A percentile compares a stretch with the other conserved stretches of the same genome.
Evolutionary conservation across 2,888 invertebrate genomes (phyloP).

Genomic region (Ectemnius cavifrons): DNA sequence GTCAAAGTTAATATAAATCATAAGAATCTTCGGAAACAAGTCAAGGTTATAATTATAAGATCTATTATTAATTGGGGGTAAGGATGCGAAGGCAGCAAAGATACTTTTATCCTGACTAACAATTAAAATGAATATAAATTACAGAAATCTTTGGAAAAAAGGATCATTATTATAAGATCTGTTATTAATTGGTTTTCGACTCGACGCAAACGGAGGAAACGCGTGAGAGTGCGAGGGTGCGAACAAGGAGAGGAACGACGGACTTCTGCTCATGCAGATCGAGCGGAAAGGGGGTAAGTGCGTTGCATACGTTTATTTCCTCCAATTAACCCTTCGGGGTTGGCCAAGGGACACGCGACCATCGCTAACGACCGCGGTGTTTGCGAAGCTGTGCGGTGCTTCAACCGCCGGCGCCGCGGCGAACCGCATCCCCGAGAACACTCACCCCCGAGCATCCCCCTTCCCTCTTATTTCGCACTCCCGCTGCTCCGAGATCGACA

Average conservation of each 20-base stretch:
- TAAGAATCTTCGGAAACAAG: too few species aligned
- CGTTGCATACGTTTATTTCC: conserved; percentile 64
- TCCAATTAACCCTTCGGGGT: conserved; percentile 76
- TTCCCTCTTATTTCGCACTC: not conserved
- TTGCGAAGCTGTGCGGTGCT: conserved; percentile 49
- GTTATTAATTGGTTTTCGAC: too few species aligned
- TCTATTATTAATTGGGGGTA: too few species aligned
- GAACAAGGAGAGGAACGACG: conserved; percentile 57
- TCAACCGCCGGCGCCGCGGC: conserved; percentile 12
- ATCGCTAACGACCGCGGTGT: conserved; percentile 64
- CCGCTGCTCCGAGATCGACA: not conserved
- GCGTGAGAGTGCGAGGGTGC: conserved; percentile 39
- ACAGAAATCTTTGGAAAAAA: too few species aligned
- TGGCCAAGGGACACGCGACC: conserved; percentile 64
- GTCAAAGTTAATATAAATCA: too few species aligned
- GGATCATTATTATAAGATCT: too few species aligned
- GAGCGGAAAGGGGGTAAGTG: conserved; percentile 18
- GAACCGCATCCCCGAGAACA: conserved; percentile 34
- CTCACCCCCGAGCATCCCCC: conserved; percentile 5
- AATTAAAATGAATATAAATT: too few species aligned
- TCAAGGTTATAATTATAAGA: too few species aligned
- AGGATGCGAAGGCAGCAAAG: too few species aligned
- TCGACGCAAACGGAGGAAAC: not conserved
- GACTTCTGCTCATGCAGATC: conserved; percentile 56
- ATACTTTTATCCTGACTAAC: too few species aligned